A percentile compares a stretch with the other conserved stretches of the same genome.
phyloP scores from a whole-genome alignment of 37 sponge, comb jelly and placozoan species.

The Spongilla lacustris region DNA sequence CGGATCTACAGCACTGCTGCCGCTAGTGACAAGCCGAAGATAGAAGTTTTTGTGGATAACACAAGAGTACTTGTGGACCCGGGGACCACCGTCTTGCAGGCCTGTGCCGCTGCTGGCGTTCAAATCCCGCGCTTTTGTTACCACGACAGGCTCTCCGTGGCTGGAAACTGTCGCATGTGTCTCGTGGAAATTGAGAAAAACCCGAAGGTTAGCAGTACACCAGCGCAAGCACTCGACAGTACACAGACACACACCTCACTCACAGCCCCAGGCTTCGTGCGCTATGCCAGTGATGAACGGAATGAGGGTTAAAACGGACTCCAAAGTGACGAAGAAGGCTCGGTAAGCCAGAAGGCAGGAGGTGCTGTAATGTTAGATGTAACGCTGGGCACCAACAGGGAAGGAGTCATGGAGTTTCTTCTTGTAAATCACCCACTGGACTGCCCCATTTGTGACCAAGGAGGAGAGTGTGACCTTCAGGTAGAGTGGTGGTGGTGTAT shows the following conservation, averaged over 20 bases:
- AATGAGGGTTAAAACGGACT: conserved; percentile 88
- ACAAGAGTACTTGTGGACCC: conserved; percentile 81
- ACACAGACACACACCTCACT: background rate
- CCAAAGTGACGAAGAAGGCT: conserved; percentile 84
- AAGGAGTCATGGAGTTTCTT: conserved; percentile 99
- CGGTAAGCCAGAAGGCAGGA: conserved; percentile 33
- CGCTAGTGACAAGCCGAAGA: conserved; percentile 49
- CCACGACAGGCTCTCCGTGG: conserved; percentile 94
- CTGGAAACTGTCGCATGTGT: conserved; percentile 99
- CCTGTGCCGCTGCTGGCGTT: conserved; percentile 88
- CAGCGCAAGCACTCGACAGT: background rate
- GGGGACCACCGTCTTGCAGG: conserved; percentile 96
- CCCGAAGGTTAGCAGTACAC: conserved; percentile 66
- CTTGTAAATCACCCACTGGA: conserved; percentile 99
- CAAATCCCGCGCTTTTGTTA: conserved; percentile 98
- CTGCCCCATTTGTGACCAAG: conserved; percentile 99
- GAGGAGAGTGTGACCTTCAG: conserved; percentile 98
- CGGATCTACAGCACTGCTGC: conserved; percentile 16
- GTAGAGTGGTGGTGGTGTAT: background rate
- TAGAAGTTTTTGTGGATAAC: conserved; percentile 95
- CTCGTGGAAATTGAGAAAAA: conserved; percentile 95
- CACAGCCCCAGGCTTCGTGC: conserved; percentile 92
- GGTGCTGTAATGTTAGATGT: background rate
- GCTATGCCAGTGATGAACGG: conserved; percentile 97
- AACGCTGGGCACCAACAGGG: conserved; percentile 36